These are phyloP conservation scores for Cheilosia pagana DNA, from an alignment of 2,888 invertebrate species.

Conservation along the genomic window DNA sequence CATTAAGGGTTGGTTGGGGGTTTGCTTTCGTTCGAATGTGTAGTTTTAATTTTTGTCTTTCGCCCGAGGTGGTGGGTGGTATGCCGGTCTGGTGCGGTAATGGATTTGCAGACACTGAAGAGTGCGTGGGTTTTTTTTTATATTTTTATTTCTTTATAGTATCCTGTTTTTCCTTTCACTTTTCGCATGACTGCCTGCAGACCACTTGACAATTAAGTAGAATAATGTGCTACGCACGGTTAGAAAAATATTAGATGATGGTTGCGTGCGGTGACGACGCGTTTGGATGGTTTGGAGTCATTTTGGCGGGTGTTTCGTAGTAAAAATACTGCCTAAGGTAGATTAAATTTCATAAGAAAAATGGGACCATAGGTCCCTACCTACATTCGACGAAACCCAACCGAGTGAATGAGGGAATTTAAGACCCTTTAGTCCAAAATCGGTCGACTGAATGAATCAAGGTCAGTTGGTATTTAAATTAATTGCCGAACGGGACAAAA, in stretches of 20 bases:
- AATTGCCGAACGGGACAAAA: no score
- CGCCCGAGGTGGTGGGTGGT: slow-evolving; percentile 15
- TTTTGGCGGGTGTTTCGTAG: neutral
- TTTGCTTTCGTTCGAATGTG: slow-evolving; percentile 40
- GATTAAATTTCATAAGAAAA: no score
- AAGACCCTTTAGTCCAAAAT: no score
- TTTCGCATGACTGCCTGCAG: slow-evolving; percentile 67
- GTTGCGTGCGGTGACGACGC: slow-evolving; percentile 13
- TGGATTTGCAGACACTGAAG: slow-evolving; percentile 62
- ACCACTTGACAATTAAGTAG: slow-evolving; percentile 69
- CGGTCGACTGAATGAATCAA: no score
- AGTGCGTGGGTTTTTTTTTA: slow-evolving; percentile 9
- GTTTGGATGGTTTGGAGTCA: neutral
- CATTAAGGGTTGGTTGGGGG: slow-evolving; percentile 35
- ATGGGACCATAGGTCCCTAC: no score
- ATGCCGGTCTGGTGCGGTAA: slow-evolving; percentile 34
- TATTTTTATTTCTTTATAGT: slow-evolving; percentile 37
- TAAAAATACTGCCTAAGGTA: no score
- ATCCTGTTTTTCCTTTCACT: slow-evolving; percentile 62
- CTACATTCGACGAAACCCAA: no score
- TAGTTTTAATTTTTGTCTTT: slow-evolving; percentile 26
- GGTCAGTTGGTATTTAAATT: no score
- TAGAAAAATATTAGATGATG: neutral
- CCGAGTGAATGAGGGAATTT: no score
- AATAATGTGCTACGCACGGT: slow-evolving; percentile 48